Evolutionary conservation across 2,888 invertebrate species (phyloP), one percentile per base, ranked within the genome.

Genomic region (Cataglyphis cursor): DNA sequence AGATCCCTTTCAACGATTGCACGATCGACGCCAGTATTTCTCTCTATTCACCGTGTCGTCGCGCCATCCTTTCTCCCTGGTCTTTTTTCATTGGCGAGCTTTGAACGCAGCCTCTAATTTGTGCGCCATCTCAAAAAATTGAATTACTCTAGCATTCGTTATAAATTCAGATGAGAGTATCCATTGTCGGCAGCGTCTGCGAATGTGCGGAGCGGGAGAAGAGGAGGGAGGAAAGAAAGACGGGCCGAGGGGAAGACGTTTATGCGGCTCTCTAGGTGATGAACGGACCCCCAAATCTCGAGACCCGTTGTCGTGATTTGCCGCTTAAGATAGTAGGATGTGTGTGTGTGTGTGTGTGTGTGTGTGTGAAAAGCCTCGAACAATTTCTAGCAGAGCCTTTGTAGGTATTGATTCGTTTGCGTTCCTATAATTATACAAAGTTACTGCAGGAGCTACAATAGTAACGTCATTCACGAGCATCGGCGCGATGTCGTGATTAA

Each of bases 81-180:
- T 51, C 54, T 35, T 70, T 62, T 54, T 54, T 15, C 51, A 38
- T 35, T 76, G 35, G 21, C 65, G 15, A 54, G 35, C 18, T 74
- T 57, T 64, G 73, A n/a, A 78, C 31, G 54, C 74, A 54, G 64
- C 59, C 82, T 83, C 87, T 85, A 84, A 88, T 87, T 84, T 84
- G 62, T 84, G 74, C 59, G 41, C 82, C 75, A 72, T 41, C 24
- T 35, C 64, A 78, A 85, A 83, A 85, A 73, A 88, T 88, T 85
- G 83, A 87, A 87, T 86, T 83, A 81, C 83, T n/a, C 51, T 82
- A 78, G 83, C 81, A n/a, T 85, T 87, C 81, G 81, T 87, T 88
- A 86, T 85, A 89, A 88, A 88, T 88, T 88, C 87, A 85, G 76
- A 87, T 87, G 86, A 87, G 28, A 18, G 83, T 82, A 18, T 41